Evolutionary conservation across 1,140 invertebrate genomes (phyloP).

Genomic region (Asobara japonica): DNA sequence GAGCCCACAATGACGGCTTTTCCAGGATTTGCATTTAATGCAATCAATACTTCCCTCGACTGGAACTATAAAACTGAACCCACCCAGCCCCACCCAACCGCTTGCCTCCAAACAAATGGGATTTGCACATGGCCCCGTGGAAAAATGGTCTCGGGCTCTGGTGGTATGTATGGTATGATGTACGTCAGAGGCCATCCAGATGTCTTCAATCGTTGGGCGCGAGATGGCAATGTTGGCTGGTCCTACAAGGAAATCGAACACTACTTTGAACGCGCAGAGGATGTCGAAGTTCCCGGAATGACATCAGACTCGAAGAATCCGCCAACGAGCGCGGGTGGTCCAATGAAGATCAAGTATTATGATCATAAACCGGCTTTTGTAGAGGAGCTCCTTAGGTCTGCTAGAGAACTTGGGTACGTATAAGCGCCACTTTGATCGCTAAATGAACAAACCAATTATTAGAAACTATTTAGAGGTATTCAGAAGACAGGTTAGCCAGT

Average conservation of each 20-base stretch:
- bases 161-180: slow-evolving; percentile 82
- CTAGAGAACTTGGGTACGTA: slow-evolving; percentile 77
- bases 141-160: slow-evolving; percentile 77
- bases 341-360: slow-evolving; percentile 66
- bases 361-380: slow-evolving; percentile 66
- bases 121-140: slow-evolving; percentile 79
- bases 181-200: slow-evolving; percentile 78
- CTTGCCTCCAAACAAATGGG: slow-evolving; percentile 66
- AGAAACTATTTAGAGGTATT: too few species aligned
- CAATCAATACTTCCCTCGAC: slow-evolving; percentile 70
- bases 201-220: slow-evolving; percentile 79
- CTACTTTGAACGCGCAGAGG: slow-evolving; percentile 63
- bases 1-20: slow-evolving; percentile 77
- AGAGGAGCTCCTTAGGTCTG: slow-evolving; percentile 73
- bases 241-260: slow-evolving; percentile 82
- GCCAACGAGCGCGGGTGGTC: slow-evolving; percentile 46
- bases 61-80: slow-evolving; percentile 72
- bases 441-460: too few species aligned
- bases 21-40: slow-evolving; percentile 72
- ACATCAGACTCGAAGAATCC: slow-evolving; percentile 42
- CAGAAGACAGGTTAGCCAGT: too few species aligned
- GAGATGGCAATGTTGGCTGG: slow-evolving; percentile 86
- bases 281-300: slow-evolving; percentile 51
- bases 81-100: slow-evolving; percentile 64
- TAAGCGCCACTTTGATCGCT: too few species aligned